Percentiles rank a stretch among this genome's conserved stretches.
These are phyloP conservation scores for Cisticola juncidis DNA, from an alignment of 2,113 vertebrate genomes.

Conservation along the genomic window DNA sequence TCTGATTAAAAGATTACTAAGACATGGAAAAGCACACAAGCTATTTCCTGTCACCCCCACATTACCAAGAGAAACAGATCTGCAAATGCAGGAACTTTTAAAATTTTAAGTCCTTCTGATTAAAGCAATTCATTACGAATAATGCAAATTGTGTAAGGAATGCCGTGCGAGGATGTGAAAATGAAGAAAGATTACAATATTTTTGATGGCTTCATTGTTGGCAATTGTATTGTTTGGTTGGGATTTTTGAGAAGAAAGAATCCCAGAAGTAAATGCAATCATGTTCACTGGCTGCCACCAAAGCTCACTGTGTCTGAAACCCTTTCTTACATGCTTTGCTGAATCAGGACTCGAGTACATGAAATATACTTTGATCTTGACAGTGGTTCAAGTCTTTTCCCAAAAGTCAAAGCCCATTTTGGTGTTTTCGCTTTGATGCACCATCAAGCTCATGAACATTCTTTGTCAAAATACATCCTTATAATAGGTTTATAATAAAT, in stretches of 20 bases:
- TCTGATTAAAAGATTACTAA: conserved; percentile 56
- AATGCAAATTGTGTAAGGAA: conserved; percentile 58
- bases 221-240: not conserved
- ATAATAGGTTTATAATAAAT: conserved; percentile 40
- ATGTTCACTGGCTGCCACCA: not conserved
- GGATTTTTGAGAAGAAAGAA: conserved; percentile 2
- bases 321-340: conserved; percentile 12
- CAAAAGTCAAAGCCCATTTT: conserved; percentile 23
- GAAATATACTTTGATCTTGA: conserved; percentile 30
- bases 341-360: not conserved
- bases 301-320: not conserved
- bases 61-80: conserved; percentile 36
- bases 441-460: not conserved
- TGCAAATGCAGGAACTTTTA: conserved; percentile 62
- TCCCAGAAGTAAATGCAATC: conserved; percentile 17
- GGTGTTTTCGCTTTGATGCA: conserved; percentile 27
- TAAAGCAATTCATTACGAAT: conserved; percentile 65
- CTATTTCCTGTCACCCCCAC: not conserved
- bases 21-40: conserved; percentile 32
- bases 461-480: conserved; percentile 24
- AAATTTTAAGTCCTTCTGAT: conserved; percentile 59
- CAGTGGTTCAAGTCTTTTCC: not conserved
- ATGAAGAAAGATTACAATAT: conserved; percentile 2
- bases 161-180: not conserved
- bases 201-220: conserved; percentile 9